Evolutionary conservation across 2,888 invertebrate species (phyloP).

Genomic region (Pemphredon lugubris): DNA sequence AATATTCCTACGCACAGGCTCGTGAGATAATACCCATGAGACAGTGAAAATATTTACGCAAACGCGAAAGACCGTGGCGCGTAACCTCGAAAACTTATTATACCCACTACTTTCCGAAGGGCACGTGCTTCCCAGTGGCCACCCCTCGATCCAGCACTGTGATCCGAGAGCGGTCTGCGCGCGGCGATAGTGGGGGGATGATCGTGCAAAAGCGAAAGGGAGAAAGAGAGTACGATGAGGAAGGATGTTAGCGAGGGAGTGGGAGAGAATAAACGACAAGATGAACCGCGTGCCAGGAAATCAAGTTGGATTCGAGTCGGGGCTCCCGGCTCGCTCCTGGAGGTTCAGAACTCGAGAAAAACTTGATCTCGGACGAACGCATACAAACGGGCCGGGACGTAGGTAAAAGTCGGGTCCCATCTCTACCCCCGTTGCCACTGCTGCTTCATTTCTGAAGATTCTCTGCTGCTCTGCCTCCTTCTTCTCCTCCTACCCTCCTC

Average conservation of each 20-base stretch:
- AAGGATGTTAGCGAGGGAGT: conserved; percentile 45
- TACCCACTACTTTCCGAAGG: too few relatives aligned
- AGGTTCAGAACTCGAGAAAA: conserved; percentile 76
- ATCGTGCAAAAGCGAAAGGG: conserved; percentile 20
- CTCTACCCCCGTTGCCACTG: conserved; percentile 63
- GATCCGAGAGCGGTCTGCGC: conserved; percentile 8
- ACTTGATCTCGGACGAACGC: conserved; percentile 78
- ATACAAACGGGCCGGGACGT: conserved; percentile 63
- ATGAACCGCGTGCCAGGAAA: conserved; percentile 79
- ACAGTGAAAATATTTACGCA: background rate
- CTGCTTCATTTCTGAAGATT: conserved; percentile 72
- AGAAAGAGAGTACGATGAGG: conserved; percentile 20
- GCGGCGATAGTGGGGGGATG: conserved; percentile 36
- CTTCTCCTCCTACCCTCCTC: too few relatives aligned
- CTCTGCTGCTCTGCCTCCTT: conserved; percentile 39
- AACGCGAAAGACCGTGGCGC: background rate
- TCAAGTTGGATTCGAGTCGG: conserved; percentile 76
- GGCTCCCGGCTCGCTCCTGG: conserved; percentile 65
- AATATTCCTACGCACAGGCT: too few relatives aligned
- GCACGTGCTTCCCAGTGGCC: conserved; percentile 36
- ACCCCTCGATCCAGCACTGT: conserved; percentile 13
- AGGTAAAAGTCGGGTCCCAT: conserved; percentile 54
- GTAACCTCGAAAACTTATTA: too few relatives aligned
- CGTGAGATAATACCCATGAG: background rate
- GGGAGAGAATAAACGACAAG: conserved; percentile 67